Evolutionary conservation across 2,888 invertebrate species (phyloP), one percentile per base, ranked within the genome.

Genomic region (Tetramorium bicarinatum): DNA sequence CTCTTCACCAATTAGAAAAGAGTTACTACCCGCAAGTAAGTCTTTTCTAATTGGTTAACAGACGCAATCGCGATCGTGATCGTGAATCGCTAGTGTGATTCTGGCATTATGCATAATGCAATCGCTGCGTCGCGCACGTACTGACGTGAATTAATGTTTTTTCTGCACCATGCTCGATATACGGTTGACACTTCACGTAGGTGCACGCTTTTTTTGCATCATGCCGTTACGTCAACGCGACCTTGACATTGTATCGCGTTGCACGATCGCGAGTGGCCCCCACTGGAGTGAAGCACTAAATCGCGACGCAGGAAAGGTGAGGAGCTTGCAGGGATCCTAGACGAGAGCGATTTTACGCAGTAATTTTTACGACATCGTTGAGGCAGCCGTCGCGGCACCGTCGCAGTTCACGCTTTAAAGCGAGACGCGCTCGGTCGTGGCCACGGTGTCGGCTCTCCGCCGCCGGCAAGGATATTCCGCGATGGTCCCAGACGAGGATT

Each of bases 401-500:
- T 38, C 29, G 18, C 59, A 8, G 71, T 61, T 61, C 21, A 38
- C 71, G 79, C 34, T 71, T 59, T n/a, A 47, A 66, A 82, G 13
- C 54, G 41, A 44, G 18, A 2, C n/a, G 21, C 38, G 41, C 49
- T 38, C 59, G 54, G 8, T 56, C 34, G 41, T 25, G 34, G 54
- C 52, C 52, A n/a, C 21, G 71, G 59, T 62, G 49, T 64, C 13
- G 38, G 62, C 18, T 21, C 29, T 34, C 29, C 38, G 69, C 4
- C 15, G 34, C 4, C 77, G 34, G 41, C 69, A 25, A 71, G 44
- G 44, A 47, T 34, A n/a, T 1, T 59, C 62, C 59, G 18, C 71
- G 79, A 85, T 92, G 91, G 85, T 89, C 79, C 83, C 90, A 76
- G 91, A 93, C 87, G 92, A 94, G 82, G 91, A 93, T 67, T 87